Conservation (phyloP, 2,888 invertebrate genomes). For the Campopleginae sp. region DNA sequence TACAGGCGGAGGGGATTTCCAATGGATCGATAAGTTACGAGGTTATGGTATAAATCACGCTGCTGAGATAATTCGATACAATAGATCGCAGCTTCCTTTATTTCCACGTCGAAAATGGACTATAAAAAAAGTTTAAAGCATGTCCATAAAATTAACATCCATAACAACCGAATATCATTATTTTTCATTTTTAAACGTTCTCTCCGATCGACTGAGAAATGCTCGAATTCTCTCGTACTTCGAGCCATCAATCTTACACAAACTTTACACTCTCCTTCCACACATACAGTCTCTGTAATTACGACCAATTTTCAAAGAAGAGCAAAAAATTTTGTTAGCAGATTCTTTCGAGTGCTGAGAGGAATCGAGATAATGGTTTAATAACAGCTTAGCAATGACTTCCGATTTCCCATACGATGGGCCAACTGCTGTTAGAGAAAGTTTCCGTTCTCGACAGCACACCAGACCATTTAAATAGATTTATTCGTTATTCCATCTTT, state of each 20-base stretch:
- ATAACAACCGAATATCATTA: not conserved
- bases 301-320: not conserved
- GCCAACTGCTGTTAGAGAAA: constrained; percentile 6
- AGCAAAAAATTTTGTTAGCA: not conserved
- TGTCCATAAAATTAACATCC: not conserved
- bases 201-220: not conserved
- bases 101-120: not conserved
- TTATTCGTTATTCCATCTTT: not conserved
- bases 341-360: not conserved
- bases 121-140: not conserved
- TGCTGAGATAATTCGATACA: constrained; percentile 45
- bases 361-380: constrained; percentile 12
- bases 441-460: not conserved
- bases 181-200: not conserved
- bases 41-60: constrained; percentile 57
- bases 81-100: not conserved
- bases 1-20: not conserved
- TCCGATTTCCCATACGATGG: not conserved
- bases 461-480: not conserved
- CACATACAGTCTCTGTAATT: not conserved
- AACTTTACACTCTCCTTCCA: not conserved
- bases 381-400: constrained; percentile 2
- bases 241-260: not conserved
- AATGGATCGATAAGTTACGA: constrained; percentile 53
- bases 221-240: constrained; percentile 1